These are phyloP conservation scores for Gasterosteus aculeatus DNA, from an alignment of 2,113 vertebrate genomes.

Conservation along the genomic window DNA sequence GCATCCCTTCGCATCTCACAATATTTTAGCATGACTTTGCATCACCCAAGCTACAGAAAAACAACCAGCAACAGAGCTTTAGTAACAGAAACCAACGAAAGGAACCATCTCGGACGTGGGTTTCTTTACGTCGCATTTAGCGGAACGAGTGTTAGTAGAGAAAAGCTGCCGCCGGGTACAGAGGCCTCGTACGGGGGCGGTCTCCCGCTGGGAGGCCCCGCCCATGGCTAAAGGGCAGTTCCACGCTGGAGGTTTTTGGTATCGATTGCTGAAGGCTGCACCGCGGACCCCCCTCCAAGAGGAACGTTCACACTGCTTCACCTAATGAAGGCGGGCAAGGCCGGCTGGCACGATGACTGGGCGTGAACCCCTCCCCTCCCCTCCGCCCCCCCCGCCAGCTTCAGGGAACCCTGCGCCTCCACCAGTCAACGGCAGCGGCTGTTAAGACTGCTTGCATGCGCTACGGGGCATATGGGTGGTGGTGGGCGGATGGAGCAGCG, in stretches of 20 bases:
- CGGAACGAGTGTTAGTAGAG: slow-evolving; percentile 57
- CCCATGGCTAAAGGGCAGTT: slow-evolving; percentile 66
- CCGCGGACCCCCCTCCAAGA: slow-evolving; percentile 53
- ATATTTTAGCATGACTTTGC: slow-evolving; percentile 63
- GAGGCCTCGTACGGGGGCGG: slow-evolving; percentile 53
- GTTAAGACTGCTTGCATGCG: slow-evolving; percentile 48
- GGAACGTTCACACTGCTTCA: slow-evolving; percentile 57
- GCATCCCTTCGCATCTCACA: slow-evolving; percentile 53
- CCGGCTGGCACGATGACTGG: slow-evolving; percentile 56
- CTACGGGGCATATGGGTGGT: slow-evolving; percentile 57
- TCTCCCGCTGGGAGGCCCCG: slow-evolving; percentile 60
- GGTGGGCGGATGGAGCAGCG: slow-evolving; percentile 51
- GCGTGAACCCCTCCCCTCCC: slow-evolving; percentile 4
- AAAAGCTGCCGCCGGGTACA: slow-evolving; percentile 66
- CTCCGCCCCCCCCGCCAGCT: slow-evolving; percentile 29
- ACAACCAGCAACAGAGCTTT: slow-evolving; percentile 42
- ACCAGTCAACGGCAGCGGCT: slow-evolving; percentile 48
- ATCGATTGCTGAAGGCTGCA: slow-evolving; percentile 73
- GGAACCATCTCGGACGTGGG: slow-evolving; percentile 37
- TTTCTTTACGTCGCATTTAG: slow-evolving; percentile 50
- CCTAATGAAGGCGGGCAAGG: slow-evolving; percentile 70
- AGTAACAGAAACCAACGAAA: slow-evolving; percentile 16
- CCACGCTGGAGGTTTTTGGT: slow-evolving; percentile 77
- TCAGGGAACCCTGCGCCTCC: slow-evolving; percentile 49
- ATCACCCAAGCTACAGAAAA: slow-evolving; percentile 52